These are phyloP conservation scores for Pogonognathellus flavescens DNA, from an alignment of 1,140 invertebrate species.

Conservation along the genomic window DNA sequence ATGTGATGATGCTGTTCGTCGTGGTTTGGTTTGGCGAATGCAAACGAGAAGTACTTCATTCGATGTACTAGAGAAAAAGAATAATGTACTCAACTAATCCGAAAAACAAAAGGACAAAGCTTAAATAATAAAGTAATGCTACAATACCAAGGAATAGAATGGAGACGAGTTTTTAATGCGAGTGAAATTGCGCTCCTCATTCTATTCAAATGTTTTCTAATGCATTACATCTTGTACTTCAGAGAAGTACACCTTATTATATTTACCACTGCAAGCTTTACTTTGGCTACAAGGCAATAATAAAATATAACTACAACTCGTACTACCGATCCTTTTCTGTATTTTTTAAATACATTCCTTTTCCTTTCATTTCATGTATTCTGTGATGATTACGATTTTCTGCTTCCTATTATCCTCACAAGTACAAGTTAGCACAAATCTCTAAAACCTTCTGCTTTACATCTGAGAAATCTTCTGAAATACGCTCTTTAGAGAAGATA, in stretches of 20 bases:
- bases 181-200: constrained; percentile 32
- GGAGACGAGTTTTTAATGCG: constrained; percentile 36
- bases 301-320: too few relatives aligned
- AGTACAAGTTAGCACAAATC: neutral
- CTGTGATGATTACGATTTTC: neutral
- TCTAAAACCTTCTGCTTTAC: neutral
- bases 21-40: constrained; percentile 1
- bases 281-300: too few relatives aligned
- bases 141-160: neutral
- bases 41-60: neutral
- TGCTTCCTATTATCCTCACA: neutral
- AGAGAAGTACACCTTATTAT: neutral
- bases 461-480: too few relatives aligned
- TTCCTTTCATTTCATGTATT: too few relatives aligned
- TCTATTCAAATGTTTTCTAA: constrained; percentile 17
- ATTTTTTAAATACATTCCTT: too few relatives aligned
- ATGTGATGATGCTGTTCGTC: too few relatives aligned
- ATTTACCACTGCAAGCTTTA: too few relatives aligned
- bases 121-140: too few relatives aligned
- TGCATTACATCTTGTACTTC: neutral
- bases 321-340: too few relatives aligned
- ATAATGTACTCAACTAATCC: constrained; percentile 33
- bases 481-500: too few relatives aligned
- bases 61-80: too few relatives aligned
- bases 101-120: constrained; percentile 38